These are phyloP conservation scores for Leptatherina wallacei DNA, from an alignment of 2,797 vertebrate genomes.

Conservation along the genomic window DNA sequence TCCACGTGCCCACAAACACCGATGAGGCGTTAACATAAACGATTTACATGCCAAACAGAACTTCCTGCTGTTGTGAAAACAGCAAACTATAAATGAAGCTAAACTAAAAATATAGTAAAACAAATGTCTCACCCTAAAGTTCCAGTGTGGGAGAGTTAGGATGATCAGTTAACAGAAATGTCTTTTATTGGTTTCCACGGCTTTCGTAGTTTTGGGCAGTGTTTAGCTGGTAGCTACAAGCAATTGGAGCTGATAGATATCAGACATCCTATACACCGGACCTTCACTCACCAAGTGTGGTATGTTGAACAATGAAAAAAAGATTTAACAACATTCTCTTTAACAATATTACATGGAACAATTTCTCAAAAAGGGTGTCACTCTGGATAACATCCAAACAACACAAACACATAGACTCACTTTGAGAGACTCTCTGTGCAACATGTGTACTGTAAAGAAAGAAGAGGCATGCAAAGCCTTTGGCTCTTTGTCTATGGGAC, in stretches of 20 bases:
- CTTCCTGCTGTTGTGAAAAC: background rate
- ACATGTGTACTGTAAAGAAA: constrained; percentile 11
- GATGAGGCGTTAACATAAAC: background rate
- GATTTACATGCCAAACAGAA: constrained; percentile 8
- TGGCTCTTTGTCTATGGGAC: constrained; percentile 24
- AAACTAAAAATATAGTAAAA: background rate
- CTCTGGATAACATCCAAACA: constrained; percentile 1
- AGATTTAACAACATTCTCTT: background rate
- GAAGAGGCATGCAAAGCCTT: constrained; percentile 26
- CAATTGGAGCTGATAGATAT: background rate
- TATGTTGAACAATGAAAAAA: background rate
- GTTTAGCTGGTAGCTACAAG: background rate
- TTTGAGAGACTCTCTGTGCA: background rate
- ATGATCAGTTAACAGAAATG: background rate
- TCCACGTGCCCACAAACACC: background rate
- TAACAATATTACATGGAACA: background rate
- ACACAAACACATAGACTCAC: background rate
- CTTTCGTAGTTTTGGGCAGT: background rate
- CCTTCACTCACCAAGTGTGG: background rate
- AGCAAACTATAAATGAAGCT: background rate
- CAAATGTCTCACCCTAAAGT: background rate
- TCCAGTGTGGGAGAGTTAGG: background rate
- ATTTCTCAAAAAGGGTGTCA: background rate
- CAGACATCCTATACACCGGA: background rate
- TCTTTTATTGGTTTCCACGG: background rate